Evolutionary conservation across 2,888 invertebrate species (phyloP), one percentile per base, ranked within the genome.

Genomic region (Argyresthia albistria): DNA sequence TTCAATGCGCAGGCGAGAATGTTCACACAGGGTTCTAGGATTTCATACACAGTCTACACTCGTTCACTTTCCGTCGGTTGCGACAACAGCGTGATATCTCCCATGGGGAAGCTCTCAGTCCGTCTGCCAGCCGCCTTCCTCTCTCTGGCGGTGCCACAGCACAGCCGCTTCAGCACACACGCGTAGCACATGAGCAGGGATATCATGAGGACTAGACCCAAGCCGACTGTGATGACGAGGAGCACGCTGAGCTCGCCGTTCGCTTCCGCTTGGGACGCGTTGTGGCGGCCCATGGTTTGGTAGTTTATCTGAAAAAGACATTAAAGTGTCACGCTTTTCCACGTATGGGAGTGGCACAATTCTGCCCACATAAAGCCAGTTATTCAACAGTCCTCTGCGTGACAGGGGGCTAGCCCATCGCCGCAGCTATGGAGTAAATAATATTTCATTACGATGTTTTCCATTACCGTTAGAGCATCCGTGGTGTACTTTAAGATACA

Each of bases 151-250:
- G 81, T 79, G 50, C 88, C 89, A 57, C 92, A 92, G 64, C 91
- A 92, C 4, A 92, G 77, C 58, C 91, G 84, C 52, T 90, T 86
- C 55, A 92, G 89, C 12, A 92, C 91, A 63, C 91, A 92, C 7
- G 90, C 90, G 69, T 92, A 92, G 67, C 92, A 92, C 68, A 90
- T 82, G 0, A 92, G 79, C n/a, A 92, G 68, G 0, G 90, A 89
- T 48, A 90, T 83, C 83, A 92, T 90, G 9, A 90, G 80, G 6
- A 91, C 72, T 43, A 90, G 78, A 8, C 91, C 90, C 36, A 91
- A 86, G 46, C 89, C 77, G 46, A 91, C 88, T 4, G 91, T 89
- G 50, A 91, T 84, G 2, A 90, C 89, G 46, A 91, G 76, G 7
- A 90, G 78, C 58, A 91, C 80, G 58, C 90, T 88, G 49, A 90